phyloP scores from a whole-genome alignment of 2,888 invertebrate genomes.

The Drosophila subsilvestris region DNA sequence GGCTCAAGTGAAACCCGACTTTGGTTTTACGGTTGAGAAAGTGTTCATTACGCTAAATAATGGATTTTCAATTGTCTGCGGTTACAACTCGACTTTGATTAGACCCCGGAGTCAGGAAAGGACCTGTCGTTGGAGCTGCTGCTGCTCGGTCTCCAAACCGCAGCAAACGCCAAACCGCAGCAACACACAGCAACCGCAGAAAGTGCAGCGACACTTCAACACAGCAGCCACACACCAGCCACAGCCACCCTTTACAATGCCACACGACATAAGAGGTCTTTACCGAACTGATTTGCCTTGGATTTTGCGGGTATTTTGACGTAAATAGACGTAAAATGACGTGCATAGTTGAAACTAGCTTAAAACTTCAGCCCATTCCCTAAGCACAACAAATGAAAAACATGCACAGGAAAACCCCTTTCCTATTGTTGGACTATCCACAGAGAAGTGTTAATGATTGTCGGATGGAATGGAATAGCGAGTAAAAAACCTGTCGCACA shows the following conservation, averaged over 20 bases:
- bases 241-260: neutral
- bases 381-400: neutral
- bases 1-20: conserved; percentile 5
- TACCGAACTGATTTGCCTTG: neutral
- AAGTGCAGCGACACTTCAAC: conserved; percentile 13
- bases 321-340: neutral
- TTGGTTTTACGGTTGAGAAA: conserved; percentile 25
- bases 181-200: conserved; percentile 28
- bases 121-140: conserved; percentile 33
- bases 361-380: too few relatives aligned
- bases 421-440: neutral
- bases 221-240: neutral
- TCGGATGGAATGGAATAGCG: neutral
- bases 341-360: too few relatives aligned
- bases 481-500: conserved; percentile 19
- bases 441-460: conserved; percentile 38
- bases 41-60: conserved; percentile 41
- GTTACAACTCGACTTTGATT: conserved; percentile 28
- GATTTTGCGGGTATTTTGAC: neutral
- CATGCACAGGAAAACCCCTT: neutral
- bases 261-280: neutral
- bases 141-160: conserved; percentile 13
- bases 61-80: conserved; percentile 44
- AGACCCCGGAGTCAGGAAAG: conserved; percentile 16
- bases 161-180: conserved; percentile 34